Conservation (phyloP, 2,113 vertebrate genomes). For the Sceloporus tristichus region DNA sequence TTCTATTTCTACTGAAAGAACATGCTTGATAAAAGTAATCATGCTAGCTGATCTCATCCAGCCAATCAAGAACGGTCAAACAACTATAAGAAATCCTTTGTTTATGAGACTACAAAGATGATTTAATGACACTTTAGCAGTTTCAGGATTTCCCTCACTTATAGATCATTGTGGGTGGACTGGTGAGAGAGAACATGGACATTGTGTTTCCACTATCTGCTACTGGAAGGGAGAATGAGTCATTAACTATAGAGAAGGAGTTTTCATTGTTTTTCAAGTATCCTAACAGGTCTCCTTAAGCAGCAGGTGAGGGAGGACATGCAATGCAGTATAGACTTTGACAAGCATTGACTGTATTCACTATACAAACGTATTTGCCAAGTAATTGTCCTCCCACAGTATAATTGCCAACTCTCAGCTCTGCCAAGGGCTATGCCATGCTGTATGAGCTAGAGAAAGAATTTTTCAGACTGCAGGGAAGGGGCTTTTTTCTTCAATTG, state of each 20-base stretch:
- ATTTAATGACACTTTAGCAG: conserved; percentile 24
- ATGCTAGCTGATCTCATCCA: no score
- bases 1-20: not conserved
- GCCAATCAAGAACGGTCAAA: not conserved
- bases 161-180: rapidly evolving
- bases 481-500: conserved; percentile 45
- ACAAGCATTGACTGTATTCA: conserved; percentile 30
- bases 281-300: not conserved
- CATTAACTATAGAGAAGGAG: not conserved
- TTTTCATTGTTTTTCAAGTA: conserved; percentile 17
- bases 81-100: conserved; percentile 1
- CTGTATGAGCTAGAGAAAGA: conserved; percentile 24
- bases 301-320: conserved; percentile 14
- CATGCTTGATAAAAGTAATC: not conserved
- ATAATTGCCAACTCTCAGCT: conserved; percentile 20
- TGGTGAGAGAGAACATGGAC: not conserved
- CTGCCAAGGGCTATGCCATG: conserved; percentile 13
- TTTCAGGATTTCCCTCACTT: not conserved
- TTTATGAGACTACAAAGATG: not conserved
- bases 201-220: not conserved
- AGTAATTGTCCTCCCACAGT: conserved; percentile 41
- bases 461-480: conserved; percentile 21
- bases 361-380: not conserved
- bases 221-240: not conserved
- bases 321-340: not conserved